These are phyloP conservation scores for Corythornis vintsioides DNA, from an alignment of 2,113 vertebrate species.

Conservation along the genomic window DNA sequence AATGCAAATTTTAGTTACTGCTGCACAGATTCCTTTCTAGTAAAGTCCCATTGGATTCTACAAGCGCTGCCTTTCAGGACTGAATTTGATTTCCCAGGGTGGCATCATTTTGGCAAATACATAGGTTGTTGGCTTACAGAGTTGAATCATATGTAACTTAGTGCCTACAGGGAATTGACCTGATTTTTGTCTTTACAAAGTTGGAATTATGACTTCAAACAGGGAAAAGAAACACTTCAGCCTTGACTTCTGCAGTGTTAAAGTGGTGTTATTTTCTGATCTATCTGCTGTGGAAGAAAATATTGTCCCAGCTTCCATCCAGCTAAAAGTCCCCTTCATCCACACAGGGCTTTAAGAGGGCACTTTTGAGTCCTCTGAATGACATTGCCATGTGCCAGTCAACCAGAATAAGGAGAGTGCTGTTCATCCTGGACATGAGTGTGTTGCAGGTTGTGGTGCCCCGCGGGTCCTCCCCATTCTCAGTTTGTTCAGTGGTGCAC, in stretches of 20 bases:
- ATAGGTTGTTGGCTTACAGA: background rate
- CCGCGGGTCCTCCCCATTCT: background rate
- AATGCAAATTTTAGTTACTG: background rate
- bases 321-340: background rate
- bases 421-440: rapidly evolving
- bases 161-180: background rate
- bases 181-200: background rate
- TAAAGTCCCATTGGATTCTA: background rate
- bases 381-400: background rate
- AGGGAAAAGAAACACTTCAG: background rate
- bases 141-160: background rate
- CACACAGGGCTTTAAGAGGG: background rate
- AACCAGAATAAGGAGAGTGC: background rate
- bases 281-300: background rate
- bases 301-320: background rate
- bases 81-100: background rate
- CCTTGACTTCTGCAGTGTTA: background rate
- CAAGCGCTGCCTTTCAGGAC: background rate
- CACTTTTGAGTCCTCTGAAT: background rate
- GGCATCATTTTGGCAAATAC: background rate
- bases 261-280: background rate
- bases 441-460: background rate
- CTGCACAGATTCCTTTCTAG: background rate
- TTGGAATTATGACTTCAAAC: background rate
- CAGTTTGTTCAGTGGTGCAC: background rate